These are phyloP conservation scores for Agrilus biguttatus DNA, from an alignment of 2,888 invertebrate genomes.

Conservation along the genomic window DNA sequence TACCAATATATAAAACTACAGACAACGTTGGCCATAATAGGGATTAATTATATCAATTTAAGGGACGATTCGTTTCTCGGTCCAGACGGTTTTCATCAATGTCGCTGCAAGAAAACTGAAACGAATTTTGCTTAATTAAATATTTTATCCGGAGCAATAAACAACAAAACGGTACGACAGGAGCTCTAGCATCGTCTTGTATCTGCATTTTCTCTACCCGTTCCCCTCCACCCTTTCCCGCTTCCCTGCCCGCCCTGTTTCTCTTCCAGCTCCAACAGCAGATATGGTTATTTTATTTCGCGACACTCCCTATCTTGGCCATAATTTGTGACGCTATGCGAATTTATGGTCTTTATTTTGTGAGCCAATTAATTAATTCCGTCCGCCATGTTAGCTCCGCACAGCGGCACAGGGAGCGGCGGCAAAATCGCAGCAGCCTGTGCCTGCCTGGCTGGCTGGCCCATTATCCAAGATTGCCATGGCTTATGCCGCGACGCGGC, in stretches of 20 bases:
- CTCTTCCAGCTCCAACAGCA: constrained; percentile 15
- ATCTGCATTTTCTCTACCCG: too few relatives aligned
- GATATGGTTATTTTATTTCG: constrained; percentile 35
- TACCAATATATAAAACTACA: too few relatives aligned
- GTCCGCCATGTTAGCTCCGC: constrained; percentile 27
- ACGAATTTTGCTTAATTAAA: too few relatives aligned
- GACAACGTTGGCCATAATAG: too few relatives aligned
- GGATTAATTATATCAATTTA: too few relatives aligned
- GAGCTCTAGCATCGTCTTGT: too few relatives aligned
- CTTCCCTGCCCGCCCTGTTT: constrained; percentile 2
- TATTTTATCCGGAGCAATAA: too few relatives aligned
- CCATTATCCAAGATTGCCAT: constrained; percentile 34
- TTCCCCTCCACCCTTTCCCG: too few relatives aligned
- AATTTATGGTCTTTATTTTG: constrained; percentile 37
- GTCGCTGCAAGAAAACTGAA: too few relatives aligned
- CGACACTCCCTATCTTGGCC: constrained; percentile 33
- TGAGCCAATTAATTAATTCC: constrained; percentile 36
- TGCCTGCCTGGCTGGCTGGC: constrained; percentile 9
- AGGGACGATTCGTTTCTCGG: too few relatives aligned
- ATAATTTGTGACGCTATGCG: constrained; percentile 35
- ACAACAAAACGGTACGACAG: too few relatives aligned
- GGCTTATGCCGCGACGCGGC: constrained; percentile 31
- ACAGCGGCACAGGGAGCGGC: constrained; percentile 12
- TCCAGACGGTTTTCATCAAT: too few relatives aligned
- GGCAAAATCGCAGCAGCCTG: constrained; percentile 11